Evolutionary conservation across 2,797 vertebrate species (phyloP).

Genomic region (Arrhamphus sclerolepis): DNA sequence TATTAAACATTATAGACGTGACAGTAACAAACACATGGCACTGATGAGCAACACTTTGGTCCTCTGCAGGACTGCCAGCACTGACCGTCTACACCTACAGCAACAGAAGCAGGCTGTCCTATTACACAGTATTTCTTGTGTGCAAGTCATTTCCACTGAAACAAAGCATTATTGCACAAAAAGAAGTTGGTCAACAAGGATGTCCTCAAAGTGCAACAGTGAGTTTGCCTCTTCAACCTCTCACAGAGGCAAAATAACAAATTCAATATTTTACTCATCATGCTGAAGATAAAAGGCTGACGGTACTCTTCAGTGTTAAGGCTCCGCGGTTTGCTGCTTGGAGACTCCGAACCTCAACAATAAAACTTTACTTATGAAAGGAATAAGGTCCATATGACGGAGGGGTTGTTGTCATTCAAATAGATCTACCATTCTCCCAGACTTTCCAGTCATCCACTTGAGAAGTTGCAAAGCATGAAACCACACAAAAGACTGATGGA

Average conservation of each 20-base stretch:
- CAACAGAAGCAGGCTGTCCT: conserved; percentile 11
- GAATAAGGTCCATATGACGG: neutral
- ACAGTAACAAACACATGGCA: conserved; percentile 42
- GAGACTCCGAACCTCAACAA: neutral
- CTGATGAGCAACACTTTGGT: conserved; percentile 41
- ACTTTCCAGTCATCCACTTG: conserved; percentile 2
- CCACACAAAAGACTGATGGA: neutral
- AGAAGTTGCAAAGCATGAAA: neutral
- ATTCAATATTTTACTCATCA: neutral
- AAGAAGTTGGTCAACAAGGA: conserved; percentile 23
- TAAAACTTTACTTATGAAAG: neutral
- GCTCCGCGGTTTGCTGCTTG: conserved; percentile 13
- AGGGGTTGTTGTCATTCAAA: neutral
- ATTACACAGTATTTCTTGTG: neutral
- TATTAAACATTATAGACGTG: neutral
- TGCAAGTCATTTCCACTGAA: neutral
- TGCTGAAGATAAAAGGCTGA: neutral
- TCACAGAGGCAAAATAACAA: neutral
- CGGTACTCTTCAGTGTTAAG: conserved; percentile 17
- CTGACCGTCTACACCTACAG: conserved; percentile 6
- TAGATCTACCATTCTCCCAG: neutral
- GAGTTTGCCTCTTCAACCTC: conserved; percentile 1
- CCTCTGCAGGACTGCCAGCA: conserved; percentile 19
- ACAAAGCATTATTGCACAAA: conserved; percentile 32
- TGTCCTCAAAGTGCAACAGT: conserved; percentile 44